Conservation (phyloP, 1,140 invertebrate genomes). For the Neodiprion virginianus region DNA sequence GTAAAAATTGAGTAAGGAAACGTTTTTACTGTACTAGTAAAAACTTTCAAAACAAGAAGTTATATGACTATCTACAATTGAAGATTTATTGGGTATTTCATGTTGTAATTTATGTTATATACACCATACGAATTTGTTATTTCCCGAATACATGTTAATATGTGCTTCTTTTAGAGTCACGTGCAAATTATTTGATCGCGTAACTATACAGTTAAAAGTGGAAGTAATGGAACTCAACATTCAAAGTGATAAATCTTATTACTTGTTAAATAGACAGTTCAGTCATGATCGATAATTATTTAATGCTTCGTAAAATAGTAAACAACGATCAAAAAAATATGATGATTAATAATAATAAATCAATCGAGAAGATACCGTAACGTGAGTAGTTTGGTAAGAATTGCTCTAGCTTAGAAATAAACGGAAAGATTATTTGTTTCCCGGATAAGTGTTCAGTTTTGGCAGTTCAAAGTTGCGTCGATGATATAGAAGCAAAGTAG, state of each 20-base stretch:
- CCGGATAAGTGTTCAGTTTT: not conserved
- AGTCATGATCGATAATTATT: not conserved
- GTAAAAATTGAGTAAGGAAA: conserved; percentile 36
- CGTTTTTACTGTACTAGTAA: conserved; percentile 24
- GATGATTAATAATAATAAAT: too few relatives aligned
- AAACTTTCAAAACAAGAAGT: conserved; percentile 31
- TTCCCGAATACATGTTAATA: too few relatives aligned
- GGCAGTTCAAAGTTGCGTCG: not conserved
- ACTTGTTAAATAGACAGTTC: not conserved
- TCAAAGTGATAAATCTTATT: not conserved
- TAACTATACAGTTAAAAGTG: not conserved
- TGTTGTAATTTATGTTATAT: not conserved
- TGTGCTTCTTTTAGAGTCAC: too few relatives aligned
- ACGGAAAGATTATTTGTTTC: not conserved
- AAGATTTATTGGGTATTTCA: conserved; percentile 13
- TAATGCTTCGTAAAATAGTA: not conserved
- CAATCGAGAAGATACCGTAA: not conserved
- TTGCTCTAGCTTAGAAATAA: not conserved
- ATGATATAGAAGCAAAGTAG: not conserved
- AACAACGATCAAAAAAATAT: not conserved
- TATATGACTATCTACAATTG: conserved; percentile 40
- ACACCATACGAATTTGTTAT: conserved; percentile 12
- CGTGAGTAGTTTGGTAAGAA: not conserved
- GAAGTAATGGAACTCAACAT: not conserved
- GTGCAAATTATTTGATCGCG: not conserved